phyloP scores from a whole-genome alignment of 2,113 vertebrate species.

The Varanus salvator region DNA sequence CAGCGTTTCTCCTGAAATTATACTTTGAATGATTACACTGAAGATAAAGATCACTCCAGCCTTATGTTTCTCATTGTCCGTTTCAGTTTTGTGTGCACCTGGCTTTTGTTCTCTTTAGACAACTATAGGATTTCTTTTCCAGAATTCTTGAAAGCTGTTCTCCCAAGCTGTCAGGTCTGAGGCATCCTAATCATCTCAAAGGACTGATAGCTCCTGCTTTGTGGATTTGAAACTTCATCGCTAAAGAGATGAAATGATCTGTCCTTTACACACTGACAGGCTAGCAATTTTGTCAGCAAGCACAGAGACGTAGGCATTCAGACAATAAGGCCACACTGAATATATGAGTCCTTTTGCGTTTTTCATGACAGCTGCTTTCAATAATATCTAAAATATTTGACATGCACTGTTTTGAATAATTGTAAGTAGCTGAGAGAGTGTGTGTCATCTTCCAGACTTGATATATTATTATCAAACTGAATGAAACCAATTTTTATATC shows the following conservation, averaged over 20 bases:
- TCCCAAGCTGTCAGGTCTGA: conserved; percentile 66
- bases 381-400: conserved; percentile 70
- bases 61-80: conserved; percentile 60
- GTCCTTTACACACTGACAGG: conserved; percentile 75
- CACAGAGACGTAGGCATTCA: conserved; percentile 63
- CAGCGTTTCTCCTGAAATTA: conserved; percentile 58
- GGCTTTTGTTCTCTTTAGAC: conserved; percentile 59
- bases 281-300: conserved; percentile 75
- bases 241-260: conserved; percentile 76
- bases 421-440: conserved; percentile 51
- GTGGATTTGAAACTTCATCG: conserved; percentile 74
- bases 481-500: conserved; percentile 58
- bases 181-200: conserved; percentile 74
- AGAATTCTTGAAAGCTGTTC: conserved; percentile 72
- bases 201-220: conserved; percentile 71
- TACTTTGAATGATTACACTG: conserved; percentile 65
- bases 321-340: conserved; percentile 63
- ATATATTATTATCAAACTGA: conserved; percentile 54
- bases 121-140: conserved; percentile 65
- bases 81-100: conserved; percentile 65
- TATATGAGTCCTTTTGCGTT: conserved; percentile 57
- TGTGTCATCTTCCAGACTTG: conserved; percentile 50
- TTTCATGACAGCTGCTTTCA: conserved; percentile 67
- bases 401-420: conserved; percentile 71
- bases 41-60: conserved; percentile 67